Base-by-base conservation (phyloP, 2,888 invertebrate genomes). In the Drosophila mettleri region DNA sequence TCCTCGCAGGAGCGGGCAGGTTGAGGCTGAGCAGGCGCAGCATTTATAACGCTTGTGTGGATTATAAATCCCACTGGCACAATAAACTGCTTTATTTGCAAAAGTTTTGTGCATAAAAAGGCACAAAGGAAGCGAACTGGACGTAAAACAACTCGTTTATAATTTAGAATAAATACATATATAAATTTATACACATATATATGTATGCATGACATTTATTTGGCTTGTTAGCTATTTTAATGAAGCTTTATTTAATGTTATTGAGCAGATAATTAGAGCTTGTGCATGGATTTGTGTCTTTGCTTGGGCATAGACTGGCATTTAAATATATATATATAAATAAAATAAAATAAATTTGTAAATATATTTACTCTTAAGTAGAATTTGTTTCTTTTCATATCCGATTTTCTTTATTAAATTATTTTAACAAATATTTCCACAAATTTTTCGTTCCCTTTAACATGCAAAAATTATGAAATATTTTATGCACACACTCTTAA, bases 51-150 rank as follows among this genome's bases (percentile, higher is more conserved):
- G 88, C 83, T 83, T 83, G 86, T 83, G 88, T 86, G 83, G 89
- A 85, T 85, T 87, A 86, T 80, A 78, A 89, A 80, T 87, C 86
- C 89, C 86, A 58, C 55, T 65, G 75, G 86, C 61, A 74, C 74
- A 80, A 87, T 86, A 86, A 89, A 89, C 75, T 89, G 87, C 86
- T 89, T 87, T 89, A 87, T 89, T 80, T 72, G 80, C 86, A 75
- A 85, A 86, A 86, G 68, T 86, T 89, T 67, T 65, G 43, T 61
- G 76, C 67, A 58, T 59, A 52, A 55, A 69, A 59, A 43, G 43
- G 49, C 43, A 36, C 24, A 41, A 20, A 38, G 10, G 9, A 33
- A 33, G 48, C 14, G 48, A 48, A 8, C 18, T 24, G 22, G 22
- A 14, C 45, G 16, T 34, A n/a, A 45, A 39, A 39, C 18, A 51